These are phyloP conservation scores for Muntiacus muntjak DNA, from an alignment of 2,113 vertebrate genomes.

Conservation along the genomic window DNA sequence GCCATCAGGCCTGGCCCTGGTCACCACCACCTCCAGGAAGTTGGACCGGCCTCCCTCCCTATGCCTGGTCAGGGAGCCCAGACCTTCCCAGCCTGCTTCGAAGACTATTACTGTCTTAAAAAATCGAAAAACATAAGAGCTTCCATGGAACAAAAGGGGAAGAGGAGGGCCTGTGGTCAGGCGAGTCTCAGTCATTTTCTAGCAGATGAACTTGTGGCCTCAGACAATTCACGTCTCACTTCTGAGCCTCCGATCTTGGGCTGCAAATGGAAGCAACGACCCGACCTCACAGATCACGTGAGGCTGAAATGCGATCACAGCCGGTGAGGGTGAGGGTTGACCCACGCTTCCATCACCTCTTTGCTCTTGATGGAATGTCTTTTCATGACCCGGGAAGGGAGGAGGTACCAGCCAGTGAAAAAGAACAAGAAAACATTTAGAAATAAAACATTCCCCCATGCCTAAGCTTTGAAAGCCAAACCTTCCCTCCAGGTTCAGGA, in stretches of 20 bases:
- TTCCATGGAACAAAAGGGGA: neutral
- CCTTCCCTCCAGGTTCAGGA: neutral
- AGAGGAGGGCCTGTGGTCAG: neutral
- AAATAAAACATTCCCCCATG: neutral
- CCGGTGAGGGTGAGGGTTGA: neutral
- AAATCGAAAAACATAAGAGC: neutral
- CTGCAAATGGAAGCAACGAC: neutral
- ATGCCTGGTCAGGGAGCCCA: neutral
- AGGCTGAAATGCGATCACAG: neutral
- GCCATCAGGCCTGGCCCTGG: neutral
- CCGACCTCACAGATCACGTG: neutral
- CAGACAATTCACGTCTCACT: neutral
- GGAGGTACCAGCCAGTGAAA: neutral
- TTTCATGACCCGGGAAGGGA: neutral
- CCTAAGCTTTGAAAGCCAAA: neutral
- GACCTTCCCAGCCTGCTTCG: neutral
- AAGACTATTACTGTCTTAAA: neutral
- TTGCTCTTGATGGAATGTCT: neutral
- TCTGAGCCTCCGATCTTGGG: neutral
- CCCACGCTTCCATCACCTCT: neutral
- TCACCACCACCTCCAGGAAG: neutral
- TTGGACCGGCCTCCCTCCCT: neutral
- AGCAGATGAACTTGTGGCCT: neutral
- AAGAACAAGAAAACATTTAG: conserved; percentile 34
- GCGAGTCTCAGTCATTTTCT: neutral